phyloP scores from a whole-genome alignment of 2,797 vertebrate species.

The Antrozous pallidus region DNA sequence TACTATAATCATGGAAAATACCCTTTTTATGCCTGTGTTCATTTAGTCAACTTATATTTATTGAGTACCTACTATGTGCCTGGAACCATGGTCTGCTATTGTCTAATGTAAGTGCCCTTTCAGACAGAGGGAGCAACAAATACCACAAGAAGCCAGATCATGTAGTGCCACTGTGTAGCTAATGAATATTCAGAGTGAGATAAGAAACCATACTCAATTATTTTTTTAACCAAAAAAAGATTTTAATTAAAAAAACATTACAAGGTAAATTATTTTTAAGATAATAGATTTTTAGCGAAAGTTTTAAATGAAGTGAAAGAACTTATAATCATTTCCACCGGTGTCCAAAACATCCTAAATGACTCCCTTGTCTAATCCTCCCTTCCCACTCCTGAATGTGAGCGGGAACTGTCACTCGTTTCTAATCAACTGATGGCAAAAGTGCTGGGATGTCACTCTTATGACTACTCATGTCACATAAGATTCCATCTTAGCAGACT shows the following conservation, averaged over 20 bases:
- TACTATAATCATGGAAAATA: not conserved
- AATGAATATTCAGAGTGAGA: not conserved
- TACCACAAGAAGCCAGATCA: not conserved
- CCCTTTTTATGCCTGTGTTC: not conserved
- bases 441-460: not conserved
- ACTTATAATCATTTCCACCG: not conserved
- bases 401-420: not conserved
- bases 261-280: not conserved
- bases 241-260: conserved; percentile 31
- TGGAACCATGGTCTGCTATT: not conserved
- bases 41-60: not conserved
- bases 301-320: conserved; percentile 36
- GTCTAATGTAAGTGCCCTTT: not conserved
- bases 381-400: not conserved
- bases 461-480: not conserved
- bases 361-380: not conserved
- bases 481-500: not conserved
- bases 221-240: not conserved
- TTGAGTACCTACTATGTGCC: not conserved
- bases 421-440: conserved; percentile 26
- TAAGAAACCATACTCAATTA: not conserved
- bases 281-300: not conserved
- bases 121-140: not conserved
- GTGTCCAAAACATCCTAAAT: not conserved
- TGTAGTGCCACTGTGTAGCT: not conserved